Percentiles rank a stretch among this genome's conserved stretches.
phyloP scores from a whole-genome alignment of 1,140 invertebrate species.

The Drosophila pandora region DNA sequence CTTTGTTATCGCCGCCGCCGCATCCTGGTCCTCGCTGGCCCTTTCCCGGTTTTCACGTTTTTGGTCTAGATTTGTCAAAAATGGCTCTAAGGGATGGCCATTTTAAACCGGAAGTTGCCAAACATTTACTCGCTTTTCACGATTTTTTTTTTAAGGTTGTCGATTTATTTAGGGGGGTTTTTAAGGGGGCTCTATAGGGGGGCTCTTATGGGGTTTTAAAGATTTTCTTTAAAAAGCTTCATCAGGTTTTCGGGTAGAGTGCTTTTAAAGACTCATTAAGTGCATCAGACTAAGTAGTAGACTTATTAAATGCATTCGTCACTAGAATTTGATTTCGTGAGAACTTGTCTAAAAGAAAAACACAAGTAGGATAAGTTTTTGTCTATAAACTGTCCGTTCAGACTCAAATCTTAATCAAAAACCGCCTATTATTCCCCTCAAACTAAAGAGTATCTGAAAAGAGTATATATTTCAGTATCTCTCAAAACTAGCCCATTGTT shows the following conservation, averaged over 20 bases:
- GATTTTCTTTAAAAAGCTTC: not conserved
- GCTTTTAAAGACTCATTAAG: too few species aligned
- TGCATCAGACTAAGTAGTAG: too few species aligned
- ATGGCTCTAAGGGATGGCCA: conserved; percentile 64
- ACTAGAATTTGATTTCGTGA: too few species aligned
- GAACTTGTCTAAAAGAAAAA: too few species aligned
- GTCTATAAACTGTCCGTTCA: too few species aligned
- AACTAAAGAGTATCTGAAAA: not conserved
- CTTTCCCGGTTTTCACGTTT: conserved; percentile 14
- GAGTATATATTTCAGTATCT: too few species aligned
- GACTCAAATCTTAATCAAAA: too few species aligned
- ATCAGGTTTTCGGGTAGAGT: too few species aligned
- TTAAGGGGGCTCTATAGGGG: too few species aligned
- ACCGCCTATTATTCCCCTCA: not conserved
- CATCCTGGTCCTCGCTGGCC: conserved; percentile 55
- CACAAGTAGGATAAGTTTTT: too few species aligned
- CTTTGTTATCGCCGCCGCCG: conserved; percentile 58
- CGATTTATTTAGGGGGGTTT: not conserved
- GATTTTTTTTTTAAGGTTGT: conserved; percentile 13
- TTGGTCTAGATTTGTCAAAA: conserved; percentile 72
- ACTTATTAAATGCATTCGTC: too few species aligned
- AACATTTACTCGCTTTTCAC: conserved; percentile 63
- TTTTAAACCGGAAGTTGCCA: conserved; percentile 78
- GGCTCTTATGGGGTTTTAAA: not conserved
- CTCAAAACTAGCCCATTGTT: too few species aligned